A percentile compares a stretch with the other conserved stretches of the same genome.
phyloP scores from a whole-genome alignment of 1,140 invertebrate species.

The Adoxophyes honmai region DNA sequence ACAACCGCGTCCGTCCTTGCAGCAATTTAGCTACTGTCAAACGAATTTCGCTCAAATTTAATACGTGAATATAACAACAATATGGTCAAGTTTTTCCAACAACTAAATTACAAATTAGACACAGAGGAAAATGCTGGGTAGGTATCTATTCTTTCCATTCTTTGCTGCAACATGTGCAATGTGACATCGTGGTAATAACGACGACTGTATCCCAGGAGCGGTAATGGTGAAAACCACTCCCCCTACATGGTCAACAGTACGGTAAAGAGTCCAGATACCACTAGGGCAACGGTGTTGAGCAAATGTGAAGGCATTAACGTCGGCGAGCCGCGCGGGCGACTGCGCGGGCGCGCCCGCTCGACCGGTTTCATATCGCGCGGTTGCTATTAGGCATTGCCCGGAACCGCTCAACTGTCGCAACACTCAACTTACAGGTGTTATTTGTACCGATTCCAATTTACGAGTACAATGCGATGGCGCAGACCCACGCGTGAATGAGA shows the following conservation, averaged over 20 bases:
- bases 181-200: too few species aligned
- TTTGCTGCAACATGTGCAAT: too few species aligned
- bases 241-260: constrained; percentile 13
- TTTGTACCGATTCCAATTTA: constrained; percentile 46
- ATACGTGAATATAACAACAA: too few species aligned
- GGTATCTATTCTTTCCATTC: too few species aligned
- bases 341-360: constrained; percentile 22
- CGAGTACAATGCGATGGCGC: constrained; percentile 19
- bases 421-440: constrained; percentile 55
- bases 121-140: too few species aligned
- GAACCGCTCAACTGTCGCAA: constrained; percentile 43
- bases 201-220: neutral
- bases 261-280: constrained; percentile 39
- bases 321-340: constrained; percentile 22
- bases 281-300: constrained; percentile 58
- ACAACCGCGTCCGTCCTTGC: too few species aligned
- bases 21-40: too few species aligned
- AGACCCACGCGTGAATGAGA: neutral
- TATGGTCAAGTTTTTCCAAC: too few species aligned
- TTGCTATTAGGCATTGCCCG: constrained; percentile 20
- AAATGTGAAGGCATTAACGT: constrained; percentile 32
- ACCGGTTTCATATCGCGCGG: constrained; percentile 35
- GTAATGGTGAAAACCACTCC: neutral
- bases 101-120: too few species aligned
- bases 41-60: too few species aligned